Base-by-base conservation (phyloP, 1,140 invertebrate species). In the Arctopsyche grandis region DNA sequence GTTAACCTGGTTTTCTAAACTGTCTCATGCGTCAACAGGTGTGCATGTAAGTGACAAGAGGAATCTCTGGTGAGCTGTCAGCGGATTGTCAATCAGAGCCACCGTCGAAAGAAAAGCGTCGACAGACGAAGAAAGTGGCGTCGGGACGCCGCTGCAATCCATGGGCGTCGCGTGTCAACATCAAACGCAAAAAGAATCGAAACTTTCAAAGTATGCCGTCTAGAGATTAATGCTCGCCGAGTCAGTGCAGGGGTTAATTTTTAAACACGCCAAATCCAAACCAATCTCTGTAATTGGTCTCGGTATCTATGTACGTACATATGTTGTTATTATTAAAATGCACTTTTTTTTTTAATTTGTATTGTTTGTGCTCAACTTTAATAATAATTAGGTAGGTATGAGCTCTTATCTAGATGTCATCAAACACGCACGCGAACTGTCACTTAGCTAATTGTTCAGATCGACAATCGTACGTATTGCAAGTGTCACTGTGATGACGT, bases 361-460 rank as follows among this genome's bases (percentile, higher is more conserved):
- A 46, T 52, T 52, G 29, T 52, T 52, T 52, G 16, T 12, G 10
- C 4, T 52, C 16, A 52, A 52, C 12, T 14, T 52, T 52, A 52
- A 14, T 52, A 46, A 7, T 46, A 5, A 52, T 52, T 38, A 38
- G 29, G 7, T 38, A 38, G 29, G 29, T 38, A 52, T 52, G 10
- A 52, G 12, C 12, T 71, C 58, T 66, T 73, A 77, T 78, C 79
- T 22, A 43, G 43, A 80, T 66, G 76, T 80, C 75, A 78, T 77
- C 76, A 71, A 69, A 75, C 76, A 75, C 76, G 71, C 79, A 80
- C 76, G 79, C 79, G 22, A 80, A 80, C 79, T 71, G 71, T 66
- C 79, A 80, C 77, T 80, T 75, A 78, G 76, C 77, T 80, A 78
- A 80, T 78, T 78, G 76, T 70, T 76, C 22, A 76, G 76, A 77